Conservation (phyloP, 1,140 invertebrate genomes). For the Drosophila sechellia region DNA sequence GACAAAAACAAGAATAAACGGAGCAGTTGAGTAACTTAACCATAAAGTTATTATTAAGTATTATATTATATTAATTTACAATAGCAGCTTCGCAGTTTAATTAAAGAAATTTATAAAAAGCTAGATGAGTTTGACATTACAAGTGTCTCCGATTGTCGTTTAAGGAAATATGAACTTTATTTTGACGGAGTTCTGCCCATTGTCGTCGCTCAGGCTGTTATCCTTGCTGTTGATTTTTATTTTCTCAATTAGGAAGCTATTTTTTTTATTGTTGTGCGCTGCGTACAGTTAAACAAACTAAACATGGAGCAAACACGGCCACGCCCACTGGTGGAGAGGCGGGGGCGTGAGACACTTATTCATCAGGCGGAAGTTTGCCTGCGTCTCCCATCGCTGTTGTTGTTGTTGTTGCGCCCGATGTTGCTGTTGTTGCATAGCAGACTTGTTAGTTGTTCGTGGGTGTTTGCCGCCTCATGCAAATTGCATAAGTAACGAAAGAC, state of each 20-base stretch:
- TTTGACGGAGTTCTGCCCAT: slow-evolving; percentile 12
- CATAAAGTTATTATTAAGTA: no score
- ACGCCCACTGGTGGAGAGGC: neutral
- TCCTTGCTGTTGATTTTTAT: slow-evolving; percentile 71
- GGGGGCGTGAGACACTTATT: slow-evolving; percentile 68
- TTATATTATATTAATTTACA: no score
- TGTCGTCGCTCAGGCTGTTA: slow-evolving; percentile 26
- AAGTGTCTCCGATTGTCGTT: neutral
- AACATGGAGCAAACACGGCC: slow-evolving; percentile 48
- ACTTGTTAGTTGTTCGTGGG: slow-evolving; percentile 81
- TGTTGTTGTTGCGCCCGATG: slow-evolving; percentile 43
- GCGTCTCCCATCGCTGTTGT: slow-evolving; percentile 44
- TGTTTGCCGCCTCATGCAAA: slow-evolving; percentile 81
- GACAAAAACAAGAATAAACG: no score
- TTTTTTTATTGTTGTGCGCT: slow-evolving; percentile 62
- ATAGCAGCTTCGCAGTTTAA: no score
- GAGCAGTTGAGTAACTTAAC: no score
- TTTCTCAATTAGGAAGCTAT: slow-evolving; percentile 78
- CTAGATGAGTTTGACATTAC: no score
- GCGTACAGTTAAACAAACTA: slow-evolving; percentile 62
- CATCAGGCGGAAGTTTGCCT: slow-evolving; percentile 78
- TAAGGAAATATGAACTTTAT: neutral
- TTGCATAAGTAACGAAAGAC: slow-evolving; percentile 69
- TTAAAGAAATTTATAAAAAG: no score
- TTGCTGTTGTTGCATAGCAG: slow-evolving; percentile 44